These are phyloP conservation scores for Nothocercus nigrocapillus DNA, from an alignment of 2,113 vertebrate genomes.

Conservation along the genomic window DNA sequence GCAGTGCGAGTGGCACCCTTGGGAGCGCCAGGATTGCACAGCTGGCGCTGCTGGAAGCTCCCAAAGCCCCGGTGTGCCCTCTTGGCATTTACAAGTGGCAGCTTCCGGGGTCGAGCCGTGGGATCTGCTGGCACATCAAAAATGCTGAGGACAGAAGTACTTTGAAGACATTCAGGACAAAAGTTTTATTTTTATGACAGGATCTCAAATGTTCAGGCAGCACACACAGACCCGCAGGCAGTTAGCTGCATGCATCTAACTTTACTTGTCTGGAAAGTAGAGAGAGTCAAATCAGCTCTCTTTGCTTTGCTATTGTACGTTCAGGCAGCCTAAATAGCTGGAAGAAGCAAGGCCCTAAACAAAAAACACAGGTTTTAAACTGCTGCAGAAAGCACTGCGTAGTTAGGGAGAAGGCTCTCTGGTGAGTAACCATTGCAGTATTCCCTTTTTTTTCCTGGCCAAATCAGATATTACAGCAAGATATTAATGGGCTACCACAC, in stretches of 20 bases:
- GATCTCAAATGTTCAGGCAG: background rate
- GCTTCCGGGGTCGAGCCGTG: background rate
- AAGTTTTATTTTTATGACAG: background rate
- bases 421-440: background rate
- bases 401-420: background rate
- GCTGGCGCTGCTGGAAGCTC: background rate
- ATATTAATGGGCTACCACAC: background rate
- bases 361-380: background rate
- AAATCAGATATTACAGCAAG: background rate
- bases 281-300: background rate
- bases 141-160: background rate
- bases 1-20: background rate
- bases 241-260: background rate
- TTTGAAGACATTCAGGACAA: background rate
- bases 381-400: fast-evolving
- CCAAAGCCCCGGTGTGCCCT: fast-evolving
- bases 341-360: background rate
- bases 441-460: background rate
- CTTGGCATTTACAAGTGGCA: background rate
- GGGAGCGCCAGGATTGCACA: background rate
- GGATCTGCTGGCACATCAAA: background rate
- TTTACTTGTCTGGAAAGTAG: background rate
- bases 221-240: background rate
- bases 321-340: background rate
- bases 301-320: background rate